These are phyloP conservation scores for Cataglyphis rosenhaueri DNA, from an alignment of 2,888 invertebrate species.

Conservation along the genomic window DNA sequence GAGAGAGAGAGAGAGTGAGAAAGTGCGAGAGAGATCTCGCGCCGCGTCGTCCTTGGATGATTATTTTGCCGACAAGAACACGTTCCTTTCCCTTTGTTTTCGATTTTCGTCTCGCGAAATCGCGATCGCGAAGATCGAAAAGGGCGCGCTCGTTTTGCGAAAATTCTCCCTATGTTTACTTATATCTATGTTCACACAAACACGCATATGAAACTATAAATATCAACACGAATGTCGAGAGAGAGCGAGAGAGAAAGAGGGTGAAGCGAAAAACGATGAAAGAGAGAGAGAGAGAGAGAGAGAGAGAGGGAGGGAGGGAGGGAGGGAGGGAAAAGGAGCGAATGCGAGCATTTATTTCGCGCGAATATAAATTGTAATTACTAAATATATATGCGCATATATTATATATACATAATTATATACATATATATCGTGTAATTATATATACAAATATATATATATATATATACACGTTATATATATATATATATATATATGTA, in stretches of 20 bases:
- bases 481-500: neutral
- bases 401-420: constrained; percentile 67
- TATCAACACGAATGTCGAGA: constrained; percentile 10
- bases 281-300: constrained; percentile 17
- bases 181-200: constrained; percentile 36
- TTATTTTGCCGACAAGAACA: constrained; percentile 46
- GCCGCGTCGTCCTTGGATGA: constrained; percentile 44
- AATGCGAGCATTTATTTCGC: constrained; percentile 66
- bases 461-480: neutral
- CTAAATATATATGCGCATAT: constrained; percentile 62
- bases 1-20: constrained; percentile 64
- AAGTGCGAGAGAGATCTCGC: constrained; percentile 68
- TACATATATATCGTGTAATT: constrained; percentile 77
- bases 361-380: constrained; percentile 78
- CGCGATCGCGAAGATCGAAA: constrained; percentile 16
- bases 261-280: neutral
- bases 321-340: neutral
- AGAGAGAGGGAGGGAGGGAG: constrained; percentile 46
- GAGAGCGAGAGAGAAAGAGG: neutral
- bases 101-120: constrained; percentile 24
- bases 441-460: constrained; percentile 69
- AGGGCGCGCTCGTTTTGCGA: constrained; percentile 49
- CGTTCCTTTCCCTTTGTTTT: constrained; percentile 55
- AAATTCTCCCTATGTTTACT: constrained; percentile 11
- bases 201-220: constrained; percentile 14